A percentile compares a stretch with the other conserved stretches of the same genome.
phyloP scores from a whole-genome alignment of 2,888 invertebrate species.

The Druceiella hillmani region DNA sequence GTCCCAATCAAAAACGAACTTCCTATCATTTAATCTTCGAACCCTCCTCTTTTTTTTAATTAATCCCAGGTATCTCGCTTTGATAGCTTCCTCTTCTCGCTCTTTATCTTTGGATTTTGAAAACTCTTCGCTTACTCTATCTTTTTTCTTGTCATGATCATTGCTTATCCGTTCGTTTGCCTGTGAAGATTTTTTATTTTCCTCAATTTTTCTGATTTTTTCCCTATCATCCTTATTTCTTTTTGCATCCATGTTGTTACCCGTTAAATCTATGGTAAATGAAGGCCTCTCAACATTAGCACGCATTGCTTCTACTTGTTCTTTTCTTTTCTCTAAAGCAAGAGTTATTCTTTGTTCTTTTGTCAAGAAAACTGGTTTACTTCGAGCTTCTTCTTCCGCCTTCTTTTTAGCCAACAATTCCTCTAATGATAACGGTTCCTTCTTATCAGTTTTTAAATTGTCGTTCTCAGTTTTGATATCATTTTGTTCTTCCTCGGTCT shows the following conservation, averaged over 20 bases:
- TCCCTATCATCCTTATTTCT: slow-evolving; percentile 48
- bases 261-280: slow-evolving; percentile 45
- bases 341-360: slow-evolving; percentile 92
- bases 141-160: slow-evolving; percentile 38
- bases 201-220: too few species aligned
- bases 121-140: slow-evolving; percentile 48
- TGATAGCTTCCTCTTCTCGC: slow-evolving; percentile 91
- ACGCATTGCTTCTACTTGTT: slow-evolving; percentile 78
- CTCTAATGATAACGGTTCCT: slow-evolving; percentile 91
- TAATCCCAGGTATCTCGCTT: slow-evolving; percentile 90
- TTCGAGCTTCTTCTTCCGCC: slow-evolving; percentile 88
- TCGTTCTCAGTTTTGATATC: slow-evolving; percentile 40
- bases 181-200: background rate
- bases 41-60: slow-evolving; percentile 90
- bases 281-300: slow-evolving; percentile 54
- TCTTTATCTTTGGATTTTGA: slow-evolving; percentile 75
- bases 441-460: slow-evolving; percentile 35
- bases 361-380: slow-evolving; percentile 95
- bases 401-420: slow-evolving; percentile 94
- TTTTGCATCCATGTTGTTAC: slow-evolving; percentile 48
- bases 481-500: slow-evolving; percentile 34
- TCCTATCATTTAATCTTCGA: slow-evolving; percentile 91
- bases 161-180: too few species aligned
- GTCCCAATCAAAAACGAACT: slow-evolving; percentile 99
- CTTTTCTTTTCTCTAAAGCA: slow-evolving; percentile 83